Conservation (phyloP, 30 jellyfish, hydroid and myxozoan species). For the Hydra vulgaris region DNA sequence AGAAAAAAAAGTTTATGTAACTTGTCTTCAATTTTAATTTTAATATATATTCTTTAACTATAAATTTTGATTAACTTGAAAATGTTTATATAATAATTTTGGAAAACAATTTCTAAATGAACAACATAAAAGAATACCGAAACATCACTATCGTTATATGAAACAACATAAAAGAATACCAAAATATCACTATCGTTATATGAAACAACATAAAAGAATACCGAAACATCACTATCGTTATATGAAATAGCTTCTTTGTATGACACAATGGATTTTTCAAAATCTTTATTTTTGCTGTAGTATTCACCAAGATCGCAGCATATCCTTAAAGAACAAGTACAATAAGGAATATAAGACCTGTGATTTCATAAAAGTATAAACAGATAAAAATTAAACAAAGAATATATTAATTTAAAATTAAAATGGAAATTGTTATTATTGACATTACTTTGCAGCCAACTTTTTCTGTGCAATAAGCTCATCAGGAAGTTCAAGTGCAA, state of each 20-base stretch:
- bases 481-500: slow-evolving; percentile 85
- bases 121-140: too few relatives aligned
- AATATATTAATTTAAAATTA: too few relatives aligned
- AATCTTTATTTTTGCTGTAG: slow-evolving; percentile 40
- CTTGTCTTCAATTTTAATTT: too few relatives aligned
- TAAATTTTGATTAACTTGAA: too few relatives aligned
- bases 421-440: too few relatives aligned
- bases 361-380: too few relatives aligned
- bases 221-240: slow-evolving; percentile 55
- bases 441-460: slow-evolving; percentile 71
- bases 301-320: slow-evolving; percentile 68
- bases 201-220: slow-evolving; percentile 6
- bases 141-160: too few relatives aligned
- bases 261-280: slow-evolving; percentile 65
- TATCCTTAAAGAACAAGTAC: slow-evolving; percentile 27
- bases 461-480: slow-evolving; percentile 56
- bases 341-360: not conserved
- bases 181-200: not conserved
- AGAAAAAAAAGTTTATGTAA: too few relatives aligned
- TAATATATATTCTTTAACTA: too few relatives aligned
- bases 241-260: slow-evolving; percentile 64
- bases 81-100: too few relatives aligned
- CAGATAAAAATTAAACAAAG: too few relatives aligned
- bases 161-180: not conserved
- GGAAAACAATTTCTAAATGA: too few relatives aligned